A percentile compares a stretch with the other conserved stretches of the same genome.
Evolutionary conservation across 2,113 vertebrate genomes (phyloP).

Genomic region (Misgurnus mizolepis): DNA sequence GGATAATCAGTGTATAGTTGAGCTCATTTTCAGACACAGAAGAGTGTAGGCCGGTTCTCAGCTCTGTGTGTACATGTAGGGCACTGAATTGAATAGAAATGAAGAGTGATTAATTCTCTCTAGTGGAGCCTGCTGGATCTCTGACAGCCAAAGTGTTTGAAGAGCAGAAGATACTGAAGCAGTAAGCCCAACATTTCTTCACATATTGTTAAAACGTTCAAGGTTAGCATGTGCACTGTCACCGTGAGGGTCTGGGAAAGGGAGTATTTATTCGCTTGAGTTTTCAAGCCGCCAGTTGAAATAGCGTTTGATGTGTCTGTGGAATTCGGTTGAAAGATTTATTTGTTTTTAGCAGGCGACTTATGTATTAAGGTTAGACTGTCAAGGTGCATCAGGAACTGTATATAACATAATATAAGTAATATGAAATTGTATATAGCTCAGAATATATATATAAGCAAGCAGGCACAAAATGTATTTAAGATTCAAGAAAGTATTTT

Average conservation of each 20-base stretch:
- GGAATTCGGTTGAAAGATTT: neutral
- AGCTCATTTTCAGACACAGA: conserved; percentile 35
- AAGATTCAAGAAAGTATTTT: conserved; percentile 15
- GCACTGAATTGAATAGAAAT: conserved; percentile 57
- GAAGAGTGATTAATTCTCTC: conserved; percentile 55
- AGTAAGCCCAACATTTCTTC: conserved; percentile 10
- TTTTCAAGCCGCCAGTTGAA: neutral
- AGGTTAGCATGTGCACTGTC: neutral
- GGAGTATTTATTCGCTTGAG: conserved; percentile 4
- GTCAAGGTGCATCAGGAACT: neutral
- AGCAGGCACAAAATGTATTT: neutral
- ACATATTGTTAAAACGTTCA: neutral
- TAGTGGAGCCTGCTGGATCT: conserved; percentile 33
- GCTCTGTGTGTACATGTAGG: conserved; percentile 35
- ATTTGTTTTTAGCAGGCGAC: neutral
- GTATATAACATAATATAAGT: neutral
- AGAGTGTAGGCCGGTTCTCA: conserved; percentile 10
- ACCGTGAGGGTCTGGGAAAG: neutral
- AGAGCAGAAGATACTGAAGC: conserved; percentile 27
- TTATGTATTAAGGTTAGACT: neutral
- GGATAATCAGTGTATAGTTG: conserved; percentile 55
- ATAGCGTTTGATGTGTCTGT: neutral
- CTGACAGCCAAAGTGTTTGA: conserved; percentile 43
- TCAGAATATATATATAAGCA: neutral
- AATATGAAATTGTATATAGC: neutral